These are phyloP conservation scores for Hetaerina titia DNA, from an alignment of 2,888 invertebrate genomes.

Conservation along the genomic window DNA sequence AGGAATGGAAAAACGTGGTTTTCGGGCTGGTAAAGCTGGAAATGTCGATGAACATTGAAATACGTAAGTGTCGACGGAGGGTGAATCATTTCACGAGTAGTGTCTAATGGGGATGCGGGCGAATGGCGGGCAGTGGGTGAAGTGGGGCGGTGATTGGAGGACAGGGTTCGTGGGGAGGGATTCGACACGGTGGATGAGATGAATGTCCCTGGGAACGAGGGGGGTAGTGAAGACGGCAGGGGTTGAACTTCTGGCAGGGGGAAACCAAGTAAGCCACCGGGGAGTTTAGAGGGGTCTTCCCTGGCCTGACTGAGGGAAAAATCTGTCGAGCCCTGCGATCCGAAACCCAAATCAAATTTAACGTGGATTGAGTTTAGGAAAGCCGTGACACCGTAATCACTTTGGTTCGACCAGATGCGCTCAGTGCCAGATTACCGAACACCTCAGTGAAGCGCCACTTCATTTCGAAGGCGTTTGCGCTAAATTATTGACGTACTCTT, in stretches of 20 bases:
- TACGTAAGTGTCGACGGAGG: too few relatives aligned
- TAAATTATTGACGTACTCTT: background rate
- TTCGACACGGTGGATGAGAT: background rate
- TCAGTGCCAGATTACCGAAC: background rate
- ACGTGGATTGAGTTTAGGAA: background rate
- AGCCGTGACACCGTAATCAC: background rate
- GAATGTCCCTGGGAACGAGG: background rate
- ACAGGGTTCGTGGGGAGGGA: background rate
- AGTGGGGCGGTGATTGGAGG: background rate
- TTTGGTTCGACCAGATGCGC: background rate
- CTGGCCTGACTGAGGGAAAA: background rate
- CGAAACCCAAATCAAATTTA: slow-evolving; percentile 27
- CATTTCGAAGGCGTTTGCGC: background rate
- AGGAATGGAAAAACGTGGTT: too few relatives aligned
- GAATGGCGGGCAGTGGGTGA: background rate
- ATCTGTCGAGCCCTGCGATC: background rate
- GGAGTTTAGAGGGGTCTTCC: background rate
- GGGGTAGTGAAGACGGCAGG: background rate
- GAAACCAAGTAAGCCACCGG: background rate
- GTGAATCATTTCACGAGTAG: background rate
- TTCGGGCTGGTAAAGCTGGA: too few relatives aligned
- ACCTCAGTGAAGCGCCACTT: background rate
- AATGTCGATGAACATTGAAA: background rate
- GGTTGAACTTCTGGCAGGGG: background rate
- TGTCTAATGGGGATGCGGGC: background rate